Conservation (phyloP, 2,797 vertebrate genomes). For the Aratinga solstitialis region DNA sequence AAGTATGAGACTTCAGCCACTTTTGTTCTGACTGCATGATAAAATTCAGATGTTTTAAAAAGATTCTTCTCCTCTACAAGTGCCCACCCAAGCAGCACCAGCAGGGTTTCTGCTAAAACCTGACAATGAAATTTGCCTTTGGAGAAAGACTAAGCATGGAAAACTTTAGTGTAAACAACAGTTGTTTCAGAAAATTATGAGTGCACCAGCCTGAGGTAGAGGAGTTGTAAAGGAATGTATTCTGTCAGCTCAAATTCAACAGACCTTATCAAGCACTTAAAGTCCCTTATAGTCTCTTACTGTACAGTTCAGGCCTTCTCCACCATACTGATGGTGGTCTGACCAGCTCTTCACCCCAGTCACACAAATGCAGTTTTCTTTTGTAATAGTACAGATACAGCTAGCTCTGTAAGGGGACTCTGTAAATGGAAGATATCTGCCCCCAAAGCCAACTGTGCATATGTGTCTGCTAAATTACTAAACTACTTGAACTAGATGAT, state of each 20-base stretch:
- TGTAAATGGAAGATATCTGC: background rate
- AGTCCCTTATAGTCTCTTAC: background rate
- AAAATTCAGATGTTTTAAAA: conserved; percentile 43
- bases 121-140: conserved; percentile 16
- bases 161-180: background rate
- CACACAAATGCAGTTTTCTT: background rate
- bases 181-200: conserved; percentile 6
- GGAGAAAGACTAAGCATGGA: background rate
- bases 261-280: background rate
- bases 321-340: background rate
- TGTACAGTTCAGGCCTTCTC: background rate
- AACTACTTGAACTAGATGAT: background rate
- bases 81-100: conserved; percentile 43
- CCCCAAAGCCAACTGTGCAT: background rate
- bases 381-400: background rate
- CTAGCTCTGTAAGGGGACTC: background rate
- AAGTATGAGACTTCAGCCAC: background rate
- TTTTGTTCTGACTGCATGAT: background rate
- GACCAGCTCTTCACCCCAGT: background rate
- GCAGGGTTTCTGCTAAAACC: conserved; percentile 39
- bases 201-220: background rate
- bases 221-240: background rate
- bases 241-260: background rate
- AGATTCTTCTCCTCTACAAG: background rate
- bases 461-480: background rate